Evolutionary conservation across 64 coral and sea anemone species (phyloP).

Genomic region (Stichodactyla helianthus): DNA sequence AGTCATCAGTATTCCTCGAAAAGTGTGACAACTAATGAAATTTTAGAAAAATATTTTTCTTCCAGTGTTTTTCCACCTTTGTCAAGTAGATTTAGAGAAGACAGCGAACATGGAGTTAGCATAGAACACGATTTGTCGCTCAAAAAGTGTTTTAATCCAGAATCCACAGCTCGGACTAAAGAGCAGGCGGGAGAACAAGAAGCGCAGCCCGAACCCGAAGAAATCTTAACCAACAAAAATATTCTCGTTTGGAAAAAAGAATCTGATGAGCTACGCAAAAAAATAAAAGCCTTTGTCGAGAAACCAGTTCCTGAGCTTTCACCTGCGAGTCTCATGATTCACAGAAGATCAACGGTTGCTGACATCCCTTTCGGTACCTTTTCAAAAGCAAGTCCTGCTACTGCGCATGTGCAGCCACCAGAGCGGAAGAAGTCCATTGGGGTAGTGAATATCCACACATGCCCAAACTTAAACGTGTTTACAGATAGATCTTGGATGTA

Average conservation of each 20-base stretch:
- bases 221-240: not conserved
- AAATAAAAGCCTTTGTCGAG: not conserved
- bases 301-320: conserved; percentile 2
- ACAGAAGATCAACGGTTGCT: not conserved
- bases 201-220: not conserved
- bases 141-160: not conserved
- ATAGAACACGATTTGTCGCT: not conserved
- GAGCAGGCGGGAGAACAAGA: not conserved
- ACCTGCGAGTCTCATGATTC: not conserved
- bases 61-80: not conserved
- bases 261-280: not conserved
- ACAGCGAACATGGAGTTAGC: not conserved
- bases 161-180: not conserved
- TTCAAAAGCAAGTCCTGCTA: not conserved
- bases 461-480: conserved; percentile 46
- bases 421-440: conserved; percentile 26
- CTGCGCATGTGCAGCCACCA: not conserved
- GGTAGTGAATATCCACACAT: conserved; percentile 41
- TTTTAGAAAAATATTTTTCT: conserved; percentile 1
- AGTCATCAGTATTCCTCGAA: not conserved
- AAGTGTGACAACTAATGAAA: not conserved
- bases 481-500: conserved; percentile 46
- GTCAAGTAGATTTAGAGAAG: not conserved
- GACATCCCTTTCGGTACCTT: not conserved
- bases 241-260: not conserved